A percentile compares a stretch with the other conserved stretches of the same genome.
Conservation (phyloP, 2,888 invertebrate genomes). For the Quadroppia sp. region DNA sequence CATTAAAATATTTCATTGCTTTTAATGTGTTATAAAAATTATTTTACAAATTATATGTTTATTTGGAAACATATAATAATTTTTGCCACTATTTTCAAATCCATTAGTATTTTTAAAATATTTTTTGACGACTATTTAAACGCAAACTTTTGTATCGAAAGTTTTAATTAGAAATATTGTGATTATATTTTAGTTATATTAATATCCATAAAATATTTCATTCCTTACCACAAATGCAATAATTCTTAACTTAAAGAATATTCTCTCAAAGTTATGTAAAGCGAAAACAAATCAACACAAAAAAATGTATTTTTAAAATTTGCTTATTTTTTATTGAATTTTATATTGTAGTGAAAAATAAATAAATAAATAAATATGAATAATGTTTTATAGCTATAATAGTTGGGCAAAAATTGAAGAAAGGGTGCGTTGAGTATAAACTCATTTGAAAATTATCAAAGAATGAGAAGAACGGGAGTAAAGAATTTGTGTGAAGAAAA, state of each 20-base stretch:
- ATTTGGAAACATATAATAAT: neutral
- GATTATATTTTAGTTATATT: neutral
- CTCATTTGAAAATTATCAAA: neutral
- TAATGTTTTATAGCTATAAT: neutral
- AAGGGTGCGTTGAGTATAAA: neutral
- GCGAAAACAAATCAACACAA: neutral
- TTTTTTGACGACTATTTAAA: neutral
- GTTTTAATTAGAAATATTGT: slow-evolving; percentile 26
- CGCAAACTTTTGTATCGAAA: slow-evolving; percentile 1
- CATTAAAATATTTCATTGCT: neutral
- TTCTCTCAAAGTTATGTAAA: neutral
- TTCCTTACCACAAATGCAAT: neutral
- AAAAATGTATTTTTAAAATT: neutral
- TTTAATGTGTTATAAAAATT: neutral
- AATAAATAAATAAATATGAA: neutral
- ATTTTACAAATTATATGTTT: neutral
- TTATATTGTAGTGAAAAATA: neutral
- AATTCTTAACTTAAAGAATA: neutral
- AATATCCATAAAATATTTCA: neutral
- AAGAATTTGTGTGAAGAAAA: neutral
- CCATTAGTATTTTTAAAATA: neutral
- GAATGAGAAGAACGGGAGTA: neutral
- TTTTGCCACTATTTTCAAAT: slow-evolving; percentile 8
- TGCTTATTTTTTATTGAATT: neutral
- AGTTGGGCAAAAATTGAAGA: neutral